Evolutionary conservation across 2,888 invertebrate species (phyloP).

Genomic region (Eumacrocentrus americanus): DNA sequence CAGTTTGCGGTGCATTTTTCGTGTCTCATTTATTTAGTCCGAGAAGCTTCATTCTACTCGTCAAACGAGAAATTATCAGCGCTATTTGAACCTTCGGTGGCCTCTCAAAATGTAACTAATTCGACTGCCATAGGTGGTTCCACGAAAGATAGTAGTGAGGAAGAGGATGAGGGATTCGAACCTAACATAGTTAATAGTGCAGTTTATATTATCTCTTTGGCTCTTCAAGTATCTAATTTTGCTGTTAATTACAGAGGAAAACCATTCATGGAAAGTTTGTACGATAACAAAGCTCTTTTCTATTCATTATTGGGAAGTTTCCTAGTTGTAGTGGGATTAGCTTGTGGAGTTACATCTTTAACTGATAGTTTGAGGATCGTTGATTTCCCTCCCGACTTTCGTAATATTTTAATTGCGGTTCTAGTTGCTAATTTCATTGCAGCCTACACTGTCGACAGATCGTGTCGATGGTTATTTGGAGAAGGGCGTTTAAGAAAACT

Average conservation of each 20-base stretch:
- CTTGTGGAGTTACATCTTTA: constrained; percentile 86
- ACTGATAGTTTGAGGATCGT: constrained; percentile 94
- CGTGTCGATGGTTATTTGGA: constrained; percentile 85
- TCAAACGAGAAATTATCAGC: constrained; percentile 63
- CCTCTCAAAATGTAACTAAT: constrained; percentile 16
- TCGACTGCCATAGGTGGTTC: constrained; percentile 31
- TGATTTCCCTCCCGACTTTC: constrained; percentile 92
- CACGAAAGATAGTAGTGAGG: constrained; percentile 51
- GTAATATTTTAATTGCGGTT: constrained; percentile 80
- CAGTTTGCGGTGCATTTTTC: constrained; percentile 96
- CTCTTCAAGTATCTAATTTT: constrained; percentile 96
- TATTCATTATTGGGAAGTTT: constrained; percentile 89
- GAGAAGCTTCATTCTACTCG: constrained; percentile 75
- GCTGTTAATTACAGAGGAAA: constrained; percentile 99
- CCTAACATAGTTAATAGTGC: constrained; percentile 96
- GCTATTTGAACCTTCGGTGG: background rate
- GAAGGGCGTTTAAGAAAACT: constrained; percentile 69
- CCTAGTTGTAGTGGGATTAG: constrained; percentile 80
- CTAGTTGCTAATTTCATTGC: constrained; percentile 85
- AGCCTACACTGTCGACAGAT: constrained; percentile 84
- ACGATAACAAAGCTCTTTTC: constrained; percentile 88
- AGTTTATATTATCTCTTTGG: constrained; percentile 97
- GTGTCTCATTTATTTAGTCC: constrained; percentile 87
- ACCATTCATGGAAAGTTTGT: constrained; percentile 97
- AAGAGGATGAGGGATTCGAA: constrained; percentile 84